A percentile compares a stretch with the other conserved stretches of the same genome.
These are phyloP conservation scores for Scaptomyza tumidula DNA, from an alignment of 2,888 invertebrate genomes.

Conservation along the genomic window DNA sequence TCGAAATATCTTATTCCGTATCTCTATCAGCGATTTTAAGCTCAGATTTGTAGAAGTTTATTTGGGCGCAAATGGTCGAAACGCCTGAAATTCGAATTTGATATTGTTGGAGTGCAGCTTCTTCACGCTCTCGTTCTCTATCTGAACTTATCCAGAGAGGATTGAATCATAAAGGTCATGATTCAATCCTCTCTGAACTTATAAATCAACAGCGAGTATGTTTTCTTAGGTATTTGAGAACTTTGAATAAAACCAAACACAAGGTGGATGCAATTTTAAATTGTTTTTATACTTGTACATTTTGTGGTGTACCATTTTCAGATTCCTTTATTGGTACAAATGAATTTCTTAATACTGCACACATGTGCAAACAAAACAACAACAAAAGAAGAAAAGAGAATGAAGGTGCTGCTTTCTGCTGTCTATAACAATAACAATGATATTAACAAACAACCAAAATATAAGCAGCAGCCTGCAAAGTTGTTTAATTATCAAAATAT, in stretches of 20 bases:
- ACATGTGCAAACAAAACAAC: slow-evolving; percentile 52
- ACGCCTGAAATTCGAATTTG: not conserved
- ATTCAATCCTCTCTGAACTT: too few species aligned
- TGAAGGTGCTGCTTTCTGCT: slow-evolving; percentile 23
- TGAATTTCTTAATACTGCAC: slow-evolving; percentile 29
- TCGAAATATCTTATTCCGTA: not conserved
- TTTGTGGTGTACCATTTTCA: too few species aligned
- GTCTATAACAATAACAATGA: slow-evolving; percentile 17
- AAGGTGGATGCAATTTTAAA: too few species aligned
- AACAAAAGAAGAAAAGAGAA: slow-evolving; percentile 15
- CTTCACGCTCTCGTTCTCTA: not conserved
- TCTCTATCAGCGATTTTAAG: not conserved
- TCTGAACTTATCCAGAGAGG: too few species aligned
- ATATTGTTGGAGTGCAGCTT: not conserved
- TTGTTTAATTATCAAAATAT: slow-evolving; percentile 78
- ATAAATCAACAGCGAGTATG: not conserved
- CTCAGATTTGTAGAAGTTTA: not conserved
- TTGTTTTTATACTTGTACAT: too few species aligned
- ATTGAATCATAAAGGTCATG: too few species aligned
- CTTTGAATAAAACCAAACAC: too few species aligned
- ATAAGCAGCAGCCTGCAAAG: slow-evolving; percentile 43
- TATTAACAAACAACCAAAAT: not conserved
- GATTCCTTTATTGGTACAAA: too few species aligned
- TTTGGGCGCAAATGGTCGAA: too few species aligned
- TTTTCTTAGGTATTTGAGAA: too few species aligned